phyloP scores from a whole-genome alignment of 2,888 invertebrate species.

The Cyrtodaria siliqua region DNA sequence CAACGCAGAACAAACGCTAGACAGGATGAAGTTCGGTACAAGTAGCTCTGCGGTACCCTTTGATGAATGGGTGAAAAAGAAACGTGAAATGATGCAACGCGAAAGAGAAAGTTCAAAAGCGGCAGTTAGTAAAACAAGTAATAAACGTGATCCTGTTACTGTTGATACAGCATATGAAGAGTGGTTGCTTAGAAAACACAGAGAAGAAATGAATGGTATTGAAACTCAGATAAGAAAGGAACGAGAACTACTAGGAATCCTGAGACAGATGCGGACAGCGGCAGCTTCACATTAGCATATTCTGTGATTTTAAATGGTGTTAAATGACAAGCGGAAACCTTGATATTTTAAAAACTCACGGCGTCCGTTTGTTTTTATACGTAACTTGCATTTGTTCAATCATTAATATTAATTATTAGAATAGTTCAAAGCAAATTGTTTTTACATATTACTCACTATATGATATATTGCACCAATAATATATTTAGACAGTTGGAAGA shows the following conservation, averaged over 20 bases:
- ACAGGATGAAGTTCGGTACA: slow-evolving; percentile 25
- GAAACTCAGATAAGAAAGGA: slow-evolving; percentile 29
- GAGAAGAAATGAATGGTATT: slow-evolving; percentile 29
- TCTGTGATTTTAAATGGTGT: too few relatives aligned
- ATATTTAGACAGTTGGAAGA: too few relatives aligned
- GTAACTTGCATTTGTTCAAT: too few relatives aligned
- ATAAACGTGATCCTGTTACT: slow-evolving; percentile 13
- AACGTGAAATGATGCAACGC: slow-evolving; percentile 27
- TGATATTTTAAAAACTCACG: too few relatives aligned
- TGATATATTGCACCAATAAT: too few relatives aligned
- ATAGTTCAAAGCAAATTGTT: too few relatives aligned
- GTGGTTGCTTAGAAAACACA: slow-evolving; percentile 46
- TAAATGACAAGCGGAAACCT: too few relatives aligned
- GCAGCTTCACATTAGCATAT: too few relatives aligned
- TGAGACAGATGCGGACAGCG: slow-evolving; percentile 7
- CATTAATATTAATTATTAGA: too few relatives aligned
- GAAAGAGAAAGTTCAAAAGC: slow-evolving; percentile 24
- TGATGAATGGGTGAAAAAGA: slow-evolving; percentile 62
- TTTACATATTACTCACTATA: too few relatives aligned
- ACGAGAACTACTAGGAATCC: slow-evolving; percentile 7
- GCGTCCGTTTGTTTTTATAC: too few relatives aligned
- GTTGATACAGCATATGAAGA: slow-evolving; percentile 40
- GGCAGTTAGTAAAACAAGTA: background rate
- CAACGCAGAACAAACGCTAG: slow-evolving; percentile 45
- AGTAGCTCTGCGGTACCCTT: slow-evolving; percentile 50